phyloP scores from a whole-genome alignment of 1,140 invertebrate species.

The Drosophila chauvacae region DNA sequence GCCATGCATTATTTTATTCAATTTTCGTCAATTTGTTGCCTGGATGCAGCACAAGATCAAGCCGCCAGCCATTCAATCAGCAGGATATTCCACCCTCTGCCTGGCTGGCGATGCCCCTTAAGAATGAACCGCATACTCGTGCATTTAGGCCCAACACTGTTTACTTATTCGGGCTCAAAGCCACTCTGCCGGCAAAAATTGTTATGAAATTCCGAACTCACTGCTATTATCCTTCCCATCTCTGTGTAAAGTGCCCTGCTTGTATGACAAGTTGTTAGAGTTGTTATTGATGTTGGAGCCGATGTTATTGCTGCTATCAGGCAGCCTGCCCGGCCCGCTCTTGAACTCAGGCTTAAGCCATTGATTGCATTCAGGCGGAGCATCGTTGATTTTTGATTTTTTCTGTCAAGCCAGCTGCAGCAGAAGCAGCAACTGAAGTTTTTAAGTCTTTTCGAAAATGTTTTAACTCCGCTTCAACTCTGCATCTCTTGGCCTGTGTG shows the following conservation, averaged over 20 bases:
- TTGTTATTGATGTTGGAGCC: constrained; percentile 52
- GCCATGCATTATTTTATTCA: constrained; percentile 66
- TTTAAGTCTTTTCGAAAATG: constrained; percentile 71
- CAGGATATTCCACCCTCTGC: background rate
- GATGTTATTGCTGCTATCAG: constrained; percentile 32
- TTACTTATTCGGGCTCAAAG: constrained; percentile 42
- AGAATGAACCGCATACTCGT: constrained; percentile 42
- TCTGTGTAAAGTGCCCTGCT: constrained; percentile 45
- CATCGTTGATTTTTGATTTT: constrained; percentile 64
- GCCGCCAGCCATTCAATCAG: constrained; percentile 23
- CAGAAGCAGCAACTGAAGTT: constrained; percentile 36
- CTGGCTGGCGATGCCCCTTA: background rate
- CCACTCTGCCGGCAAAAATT: constrained; percentile 48
- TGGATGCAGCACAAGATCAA: constrained; percentile 21
- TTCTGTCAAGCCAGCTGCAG: constrained; percentile 16
- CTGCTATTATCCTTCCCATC: constrained; percentile 26
- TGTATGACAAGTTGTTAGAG: constrained; percentile 77
- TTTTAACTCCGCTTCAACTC: constrained; percentile 32
- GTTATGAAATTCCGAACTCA: constrained; percentile 64
- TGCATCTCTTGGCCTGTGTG: background rate
- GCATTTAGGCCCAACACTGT: constrained; percentile 54
- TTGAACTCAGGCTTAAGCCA: constrained; percentile 65
- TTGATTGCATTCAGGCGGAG: constrained; percentile 69
- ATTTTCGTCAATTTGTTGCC: constrained; percentile 75
- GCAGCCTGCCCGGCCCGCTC: constrained; percentile 1